A percentile compares a stretch with the other conserved stretches of the same genome.
Conservation (phyloP, 2,113 vertebrate genomes). For the Clupea harengus region DNA sequence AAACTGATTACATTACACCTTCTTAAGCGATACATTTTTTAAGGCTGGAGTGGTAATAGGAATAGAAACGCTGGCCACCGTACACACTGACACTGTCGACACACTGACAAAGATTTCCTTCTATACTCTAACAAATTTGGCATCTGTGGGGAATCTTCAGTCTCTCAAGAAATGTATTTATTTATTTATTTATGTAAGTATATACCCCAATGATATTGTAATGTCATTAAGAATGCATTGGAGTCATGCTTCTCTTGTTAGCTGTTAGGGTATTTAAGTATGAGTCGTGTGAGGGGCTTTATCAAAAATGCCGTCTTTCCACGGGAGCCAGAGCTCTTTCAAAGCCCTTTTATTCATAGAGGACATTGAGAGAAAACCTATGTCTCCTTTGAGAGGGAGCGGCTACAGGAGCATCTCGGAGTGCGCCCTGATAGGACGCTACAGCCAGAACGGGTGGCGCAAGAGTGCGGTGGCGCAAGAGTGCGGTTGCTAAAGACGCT, state of each 20-base stretch:
- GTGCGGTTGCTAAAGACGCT: neutral
- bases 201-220: neutral
- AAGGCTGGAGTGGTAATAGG: neutral
- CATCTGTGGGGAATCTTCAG: neutral
- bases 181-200: too few relatives aligned
- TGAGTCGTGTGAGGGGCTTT: neutral
- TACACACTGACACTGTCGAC: neutral
- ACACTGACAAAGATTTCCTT: neutral
- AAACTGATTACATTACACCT: neutral
- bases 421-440: neutral
- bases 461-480: constrained; percentile 20
- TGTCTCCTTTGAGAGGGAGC: constrained; percentile 11
- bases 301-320: neutral
- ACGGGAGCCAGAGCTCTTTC: constrained; percentile 25
- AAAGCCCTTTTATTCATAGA: constrained; percentile 37
- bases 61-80: neutral
- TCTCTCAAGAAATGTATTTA: too few relatives aligned
- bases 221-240: constrained; percentile 9
- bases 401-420: constrained; percentile 12
- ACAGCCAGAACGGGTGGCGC: constrained; percentile 15
- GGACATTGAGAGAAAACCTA: constrained; percentile 35
- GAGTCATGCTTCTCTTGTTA: constrained; percentile 38
- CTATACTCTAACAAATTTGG: neutral
- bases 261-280: constrained; percentile 39
- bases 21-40: neutral